Evolutionary conservation across 2,888 invertebrate genomes (phyloP), one percentile per base, ranked within the genome.

Genomic region (Trichopoda pennipes): DNA sequence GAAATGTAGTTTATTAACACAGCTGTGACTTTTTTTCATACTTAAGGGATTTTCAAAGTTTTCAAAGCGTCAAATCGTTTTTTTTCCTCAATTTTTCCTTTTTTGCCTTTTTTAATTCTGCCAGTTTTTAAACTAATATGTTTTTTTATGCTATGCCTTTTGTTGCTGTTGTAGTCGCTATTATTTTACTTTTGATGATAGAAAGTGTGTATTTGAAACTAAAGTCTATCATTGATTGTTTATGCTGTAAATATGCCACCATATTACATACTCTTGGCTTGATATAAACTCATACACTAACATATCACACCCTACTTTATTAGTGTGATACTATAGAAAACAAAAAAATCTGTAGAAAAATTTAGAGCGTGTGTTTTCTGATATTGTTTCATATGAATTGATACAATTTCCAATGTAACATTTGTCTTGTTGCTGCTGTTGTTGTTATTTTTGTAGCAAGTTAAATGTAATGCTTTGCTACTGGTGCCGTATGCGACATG

Each of bases 401-500:
- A 82, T 82, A 82, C 75, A 79, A 75, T 79, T 82, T 79, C 21
- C 75, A 75, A 56, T 82, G 70, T 76, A 66, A 66, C 70, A 79
- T 82, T 79, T 82, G 82, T 82, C 70, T 79, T 81, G 55, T 70
- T 61, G 53, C 75, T 80, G 38, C 68, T 32, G 8, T 32, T 32
- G n/a, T n/a, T n/a, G n/a, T n/a, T n/a, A n/a, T 61, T 70, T 55
- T 47, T 69, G 58, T 66, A 64, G 74, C 55, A 69, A 70, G 53
- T 74, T 80, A 83, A 83, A 84, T 84, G 81, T 82, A 70, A 73
- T 83, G 81, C 63, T 77, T 61, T 77, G 78, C 83, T 85, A 86
- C 86, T 86, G 85, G 85, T 86, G 86, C 88, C 88, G 86, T 85
- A 87, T 87, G 86, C 88, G 87, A 87, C 88, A 87, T 87, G 88